Conservation (phyloP, 2,113 vertebrate genomes). For the Zapus hudsonius region DNA sequence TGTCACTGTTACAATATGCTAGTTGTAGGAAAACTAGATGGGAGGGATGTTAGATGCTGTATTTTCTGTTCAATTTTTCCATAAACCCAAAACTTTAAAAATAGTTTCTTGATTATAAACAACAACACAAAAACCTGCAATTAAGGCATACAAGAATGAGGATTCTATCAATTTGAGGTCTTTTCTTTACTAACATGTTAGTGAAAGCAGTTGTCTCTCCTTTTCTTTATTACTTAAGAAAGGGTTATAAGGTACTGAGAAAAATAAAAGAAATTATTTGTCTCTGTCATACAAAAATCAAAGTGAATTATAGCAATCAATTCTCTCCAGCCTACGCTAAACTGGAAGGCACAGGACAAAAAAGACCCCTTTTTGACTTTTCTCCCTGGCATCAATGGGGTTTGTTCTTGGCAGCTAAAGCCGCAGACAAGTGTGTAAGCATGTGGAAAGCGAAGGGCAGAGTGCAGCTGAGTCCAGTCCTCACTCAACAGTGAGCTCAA, state of each 20-base stretch:
- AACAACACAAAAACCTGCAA: background rate
- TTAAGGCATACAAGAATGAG: background rate
- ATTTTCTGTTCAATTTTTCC: background rate
- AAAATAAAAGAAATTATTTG: background rate
- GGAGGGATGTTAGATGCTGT: background rate
- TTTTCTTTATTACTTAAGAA: background rate
- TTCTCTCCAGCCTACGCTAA: constrained; percentile 43
- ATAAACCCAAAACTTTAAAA: constrained; percentile 23
- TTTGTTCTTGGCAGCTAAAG: constrained; percentile 72
- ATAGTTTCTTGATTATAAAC: background rate
- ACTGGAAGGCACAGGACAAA: constrained; percentile 31
- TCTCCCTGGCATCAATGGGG: constrained; percentile 63
- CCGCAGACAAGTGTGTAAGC: constrained; percentile 63
- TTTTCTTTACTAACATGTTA: constrained; percentile 7
- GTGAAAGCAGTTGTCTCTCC: background rate
- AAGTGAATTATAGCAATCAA: constrained; percentile 9
- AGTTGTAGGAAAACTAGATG: background rate
- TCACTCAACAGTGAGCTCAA: constrained; percentile 53
- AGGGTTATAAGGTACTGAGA: background rate
- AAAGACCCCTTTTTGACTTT: constrained; percentile 69
- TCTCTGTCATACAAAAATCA: constrained; percentile 42
- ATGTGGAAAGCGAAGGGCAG: constrained; percentile 74
- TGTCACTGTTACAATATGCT: background rate
- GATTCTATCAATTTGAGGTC: constrained; percentile 13
- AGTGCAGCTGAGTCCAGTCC: constrained; percentile 25